Conservation (phyloP, 1,140 invertebrate genomes). For the Arctopsyche grandis region DNA sequence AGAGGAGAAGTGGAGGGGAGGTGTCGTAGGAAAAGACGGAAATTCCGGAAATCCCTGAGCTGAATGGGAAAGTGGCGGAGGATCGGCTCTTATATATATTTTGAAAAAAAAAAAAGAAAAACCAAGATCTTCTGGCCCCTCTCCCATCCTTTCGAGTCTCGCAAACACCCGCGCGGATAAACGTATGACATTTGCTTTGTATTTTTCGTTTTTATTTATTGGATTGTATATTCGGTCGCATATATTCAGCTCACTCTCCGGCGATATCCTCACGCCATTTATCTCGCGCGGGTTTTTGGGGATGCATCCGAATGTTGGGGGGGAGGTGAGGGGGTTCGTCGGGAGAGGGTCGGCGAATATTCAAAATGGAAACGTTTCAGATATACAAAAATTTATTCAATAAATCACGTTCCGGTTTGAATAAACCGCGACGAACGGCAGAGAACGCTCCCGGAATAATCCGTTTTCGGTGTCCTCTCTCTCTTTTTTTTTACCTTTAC, state of each 20-base stretch:
- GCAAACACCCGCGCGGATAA: slow-evolving; percentile 19
- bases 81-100: not conserved
- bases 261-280: slow-evolving; percentile 18
- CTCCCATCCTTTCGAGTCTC: not conserved
- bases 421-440: slow-evolving; percentile 22
- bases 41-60: slow-evolving; percentile 32
- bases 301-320: not conserved
- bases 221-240: slow-evolving; percentile 18
- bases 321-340: not conserved
- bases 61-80: slow-evolving; percentile 19
- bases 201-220: slow-evolving; percentile 35
- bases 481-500: not conserved
- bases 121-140: not conserved
- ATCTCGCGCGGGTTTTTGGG: not conserved
- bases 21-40: not conserved
- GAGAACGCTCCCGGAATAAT: slow-evolving; percentile 24
- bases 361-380: slow-evolving; percentile 22
- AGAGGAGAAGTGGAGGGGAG: not conserved
- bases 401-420: slow-evolving; percentile 20
- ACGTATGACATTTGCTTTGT: slow-evolving; percentile 40
- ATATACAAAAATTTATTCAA: slow-evolving; percentile 28
- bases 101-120: not conserved
- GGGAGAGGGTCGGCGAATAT: not conserved
- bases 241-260: slow-evolving; percentile 7
- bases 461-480: not conserved